Percentiles rank a stretch among this genome's conserved stretches.
These are phyloP conservation scores for Bubo scandiacus DNA, from an alignment of 2,113 vertebrate species.

Conservation along the genomic window DNA sequence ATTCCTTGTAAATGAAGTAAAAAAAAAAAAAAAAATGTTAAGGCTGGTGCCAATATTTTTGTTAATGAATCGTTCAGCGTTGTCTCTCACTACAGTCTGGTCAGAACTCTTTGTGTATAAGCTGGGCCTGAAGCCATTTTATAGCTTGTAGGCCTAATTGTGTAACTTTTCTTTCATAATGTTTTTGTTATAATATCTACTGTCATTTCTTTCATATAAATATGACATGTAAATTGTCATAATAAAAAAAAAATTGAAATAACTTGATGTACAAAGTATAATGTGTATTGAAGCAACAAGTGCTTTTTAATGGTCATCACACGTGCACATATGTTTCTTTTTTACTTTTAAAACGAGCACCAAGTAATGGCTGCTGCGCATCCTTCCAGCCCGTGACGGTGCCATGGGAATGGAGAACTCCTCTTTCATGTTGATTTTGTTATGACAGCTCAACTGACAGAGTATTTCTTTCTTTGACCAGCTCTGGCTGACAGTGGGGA, in stretches of 20 bases:
- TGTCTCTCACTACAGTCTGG: constrained; percentile 82
- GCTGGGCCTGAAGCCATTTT: constrained; percentile 80
- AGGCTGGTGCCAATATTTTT: constrained; percentile 85
- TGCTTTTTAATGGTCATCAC: background rate
- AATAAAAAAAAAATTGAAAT: constrained; percentile 83
- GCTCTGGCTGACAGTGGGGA: background rate
- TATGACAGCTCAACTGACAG: background rate
- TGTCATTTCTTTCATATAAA: constrained; percentile 92
- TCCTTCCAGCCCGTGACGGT: accelerated
- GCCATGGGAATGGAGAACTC: background rate
- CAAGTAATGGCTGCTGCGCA: background rate
- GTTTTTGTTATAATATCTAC: constrained; percentile 87
- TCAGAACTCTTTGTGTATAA: constrained; percentile 78
- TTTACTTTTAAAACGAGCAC: background rate
- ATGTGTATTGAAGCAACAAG: constrained; percentile 48
- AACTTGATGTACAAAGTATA: constrained; percentile 64
- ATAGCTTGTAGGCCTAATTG: constrained; percentile 79
- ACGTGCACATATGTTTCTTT: accelerated
- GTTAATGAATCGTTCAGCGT: constrained; percentile 82
- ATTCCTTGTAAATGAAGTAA: constrained; percentile 79
- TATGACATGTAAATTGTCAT: constrained; percentile 97
- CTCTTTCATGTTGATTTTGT: background rate
- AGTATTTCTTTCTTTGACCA: background rate
- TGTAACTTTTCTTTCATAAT: constrained; percentile 83
- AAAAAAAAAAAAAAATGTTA: constrained; percentile 68